Conservation (phyloP, 2,113 vertebrate genomes). For the Chaetorhynchus papuensis region DNA sequence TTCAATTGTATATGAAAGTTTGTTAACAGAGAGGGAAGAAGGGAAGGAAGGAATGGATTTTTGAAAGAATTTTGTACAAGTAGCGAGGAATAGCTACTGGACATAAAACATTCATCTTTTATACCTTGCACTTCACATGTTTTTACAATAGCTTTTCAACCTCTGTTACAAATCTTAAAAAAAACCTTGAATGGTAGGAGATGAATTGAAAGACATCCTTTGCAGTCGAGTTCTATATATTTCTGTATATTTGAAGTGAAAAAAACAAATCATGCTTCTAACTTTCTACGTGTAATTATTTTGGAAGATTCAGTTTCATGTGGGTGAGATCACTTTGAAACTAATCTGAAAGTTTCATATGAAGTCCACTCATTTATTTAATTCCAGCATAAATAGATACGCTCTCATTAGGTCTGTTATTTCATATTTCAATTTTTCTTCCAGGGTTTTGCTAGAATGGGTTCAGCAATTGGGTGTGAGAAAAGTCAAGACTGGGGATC, state of each 20-base stretch:
- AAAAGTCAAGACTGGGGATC: slow-evolving; percentile 88
- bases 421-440: background rate
- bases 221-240: background rate
- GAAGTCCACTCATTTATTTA: background rate
- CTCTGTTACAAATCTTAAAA: background rate
- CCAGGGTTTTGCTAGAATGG: slow-evolving; percentile 91
- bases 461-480: slow-evolving; percentile 79
- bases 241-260: background rate
- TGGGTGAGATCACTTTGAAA: background rate
- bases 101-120: background rate
- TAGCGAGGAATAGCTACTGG: background rate
- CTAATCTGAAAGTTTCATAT: background rate
- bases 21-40: background rate
- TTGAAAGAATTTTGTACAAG: background rate
- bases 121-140: background rate
- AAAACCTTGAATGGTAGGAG: background rate
- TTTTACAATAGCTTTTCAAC: background rate
- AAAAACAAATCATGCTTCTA: background rate
- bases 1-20: background rate
- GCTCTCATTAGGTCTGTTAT: background rate
- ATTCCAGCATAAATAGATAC: background rate
- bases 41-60: background rate
- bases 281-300: background rate
- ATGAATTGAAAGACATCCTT: background rate
- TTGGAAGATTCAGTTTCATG: background rate